phyloP scores from a whole-genome alignment of 2,113 vertebrate species.

The Channa argus region DNA sequence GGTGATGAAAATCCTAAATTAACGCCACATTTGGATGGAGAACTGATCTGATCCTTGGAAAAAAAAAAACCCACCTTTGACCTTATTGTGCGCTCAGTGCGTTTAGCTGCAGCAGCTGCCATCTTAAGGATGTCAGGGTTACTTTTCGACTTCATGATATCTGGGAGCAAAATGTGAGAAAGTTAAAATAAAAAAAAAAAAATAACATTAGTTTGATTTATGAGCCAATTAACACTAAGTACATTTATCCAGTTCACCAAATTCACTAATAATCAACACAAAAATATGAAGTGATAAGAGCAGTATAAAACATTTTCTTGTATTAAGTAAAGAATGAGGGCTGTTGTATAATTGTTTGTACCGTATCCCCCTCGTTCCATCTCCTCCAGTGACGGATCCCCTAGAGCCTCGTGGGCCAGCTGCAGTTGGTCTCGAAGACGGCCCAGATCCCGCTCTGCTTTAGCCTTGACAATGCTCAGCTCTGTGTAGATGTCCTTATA shows the following conservation, averaged over 20 bases:
- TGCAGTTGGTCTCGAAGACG: constrained; percentile 86
- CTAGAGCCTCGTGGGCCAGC: constrained; percentile 85
- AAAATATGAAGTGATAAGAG: no score
- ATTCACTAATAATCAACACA: no score
- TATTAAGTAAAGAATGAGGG: no score
- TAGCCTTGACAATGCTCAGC: constrained; percentile 87
- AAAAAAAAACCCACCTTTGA: constrained; percentile 81
- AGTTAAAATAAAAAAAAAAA: background rate
- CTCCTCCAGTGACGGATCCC: constrained; percentile 81
- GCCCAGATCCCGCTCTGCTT: constrained; percentile 84
- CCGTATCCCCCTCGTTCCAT: constrained; percentile 83
- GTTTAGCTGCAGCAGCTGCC: constrained; percentile 86
- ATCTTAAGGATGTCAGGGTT: constrained; percentile 88
- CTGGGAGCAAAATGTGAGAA: constrained; percentile 36
- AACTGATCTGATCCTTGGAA: background rate
- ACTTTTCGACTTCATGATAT: constrained; percentile 89
- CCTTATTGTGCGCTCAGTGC: constrained; percentile 85
- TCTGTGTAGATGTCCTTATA: constrained; percentile 90
- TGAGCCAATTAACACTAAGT: no score
- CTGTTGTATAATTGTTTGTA: constrained; percentile 35
- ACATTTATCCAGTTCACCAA: no score
- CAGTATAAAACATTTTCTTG: no score
- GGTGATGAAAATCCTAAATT: background rate
- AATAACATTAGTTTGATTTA: no score
- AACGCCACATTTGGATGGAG: constrained; percentile 1